phyloP scores from a whole-genome alignment of 2,888 invertebrate species.

The Melolontha melolontha region DNA sequence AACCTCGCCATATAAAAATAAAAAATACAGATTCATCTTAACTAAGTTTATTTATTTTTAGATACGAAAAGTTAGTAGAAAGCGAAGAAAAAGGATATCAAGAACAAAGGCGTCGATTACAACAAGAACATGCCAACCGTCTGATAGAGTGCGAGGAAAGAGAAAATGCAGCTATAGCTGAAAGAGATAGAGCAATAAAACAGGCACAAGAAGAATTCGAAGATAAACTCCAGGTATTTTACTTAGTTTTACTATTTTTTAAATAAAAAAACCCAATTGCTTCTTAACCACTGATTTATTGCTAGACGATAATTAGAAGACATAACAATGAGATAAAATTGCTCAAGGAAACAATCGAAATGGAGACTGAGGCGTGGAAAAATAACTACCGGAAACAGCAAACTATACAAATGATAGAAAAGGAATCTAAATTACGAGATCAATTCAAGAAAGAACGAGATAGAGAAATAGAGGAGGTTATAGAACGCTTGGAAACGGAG shows the following conservation, averaged over 20 bases:
- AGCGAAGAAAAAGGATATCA: conserved; percentile 70
- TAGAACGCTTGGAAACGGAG: conserved; percentile 77
- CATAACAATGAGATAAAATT: conserved; percentile 69
- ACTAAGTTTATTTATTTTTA: conserved; percentile 47
- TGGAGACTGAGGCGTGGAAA: conserved; percentile 75
- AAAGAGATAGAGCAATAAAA: conserved; percentile 67
- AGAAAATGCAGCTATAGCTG: conserved; percentile 63
- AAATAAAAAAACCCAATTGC: neutral
- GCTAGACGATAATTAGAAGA: conserved; percentile 62
- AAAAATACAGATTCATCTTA: too few relatives aligned
- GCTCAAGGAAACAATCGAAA: conserved; percentile 72
- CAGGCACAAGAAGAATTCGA: conserved; percentile 67
- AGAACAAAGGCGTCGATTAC: conserved; percentile 68
- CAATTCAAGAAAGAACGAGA: conserved; percentile 81
- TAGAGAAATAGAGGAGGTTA: conserved; percentile 81
- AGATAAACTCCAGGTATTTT: conserved; percentile 66
- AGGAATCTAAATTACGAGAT: conserved; percentile 76
- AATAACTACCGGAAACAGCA: conserved; percentile 74
- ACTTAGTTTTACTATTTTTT: neutral
- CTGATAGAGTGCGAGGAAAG: conserved; percentile 66
- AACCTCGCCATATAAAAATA: too few relatives aligned
- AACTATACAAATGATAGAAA: conserved; percentile 71
- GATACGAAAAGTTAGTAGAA: conserved; percentile 69
- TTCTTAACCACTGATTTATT: conserved; percentile 15
- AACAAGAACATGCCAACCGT: conserved; percentile 65